Evolutionary conservation across 2,888 invertebrate genomes (phyloP).

Genomic region (Cerceris rybyensis): DNA sequence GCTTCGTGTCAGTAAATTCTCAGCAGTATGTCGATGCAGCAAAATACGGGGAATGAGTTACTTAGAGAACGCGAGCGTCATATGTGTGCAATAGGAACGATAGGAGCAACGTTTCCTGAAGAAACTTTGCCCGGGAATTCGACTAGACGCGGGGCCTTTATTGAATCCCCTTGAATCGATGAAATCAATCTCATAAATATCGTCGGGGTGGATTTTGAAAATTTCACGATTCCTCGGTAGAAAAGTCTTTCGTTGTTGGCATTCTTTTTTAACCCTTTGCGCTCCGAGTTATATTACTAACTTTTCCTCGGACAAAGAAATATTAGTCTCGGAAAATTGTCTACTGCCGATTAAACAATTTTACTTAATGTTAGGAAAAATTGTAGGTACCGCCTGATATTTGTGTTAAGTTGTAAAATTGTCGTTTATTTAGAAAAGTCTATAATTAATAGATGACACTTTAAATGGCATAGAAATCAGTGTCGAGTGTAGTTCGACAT

Average conservation of each 20-base stretch:
- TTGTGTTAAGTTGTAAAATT: too few species aligned
- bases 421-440: too few species aligned
- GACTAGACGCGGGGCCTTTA: constrained; percentile 8
- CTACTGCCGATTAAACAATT: too few species aligned
- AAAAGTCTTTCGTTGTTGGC: background rate
- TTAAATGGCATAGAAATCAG: too few species aligned
- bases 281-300: too few species aligned
- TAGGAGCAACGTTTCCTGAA: background rate
- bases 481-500: too few species aligned
- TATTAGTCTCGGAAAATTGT: too few species aligned
- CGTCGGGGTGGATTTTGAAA: background rate
- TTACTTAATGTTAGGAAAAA: too few species aligned
- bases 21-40: constrained; percentile 48
- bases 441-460: too few species aligned
- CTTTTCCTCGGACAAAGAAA: too few species aligned
- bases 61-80: constrained; percentile 35
- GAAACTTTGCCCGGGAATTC: constrained; percentile 24
- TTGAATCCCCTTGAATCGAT: constrained; percentile 9
- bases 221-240: background rate
- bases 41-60: constrained; percentile 37
- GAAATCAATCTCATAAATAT: constrained; percentile 22
- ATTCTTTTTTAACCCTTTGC: too few species aligned
- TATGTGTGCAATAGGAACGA: constrained; percentile 31
- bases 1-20: constrained; percentile 50
- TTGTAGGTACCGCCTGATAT: too few species aligned